Base-by-base conservation (phyloP, 2,888 invertebrate genomes). In the Punctoribates punctum region DNA sequence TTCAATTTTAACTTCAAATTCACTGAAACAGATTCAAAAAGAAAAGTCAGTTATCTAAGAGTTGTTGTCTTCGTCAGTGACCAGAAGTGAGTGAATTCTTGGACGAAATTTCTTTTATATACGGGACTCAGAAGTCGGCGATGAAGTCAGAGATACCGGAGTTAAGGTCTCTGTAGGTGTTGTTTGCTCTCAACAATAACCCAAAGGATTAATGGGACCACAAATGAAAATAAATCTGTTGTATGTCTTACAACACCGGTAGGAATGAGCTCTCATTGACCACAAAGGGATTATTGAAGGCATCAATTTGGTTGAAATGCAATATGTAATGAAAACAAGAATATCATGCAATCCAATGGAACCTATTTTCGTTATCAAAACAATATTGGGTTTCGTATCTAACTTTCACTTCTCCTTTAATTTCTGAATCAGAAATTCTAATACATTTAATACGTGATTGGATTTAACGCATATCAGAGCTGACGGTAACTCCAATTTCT, bases 141-240 rank as follows among this genome's bases (percentile, higher is more conserved):
- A 38, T 67, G 27, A 20, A 67, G 60, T 67, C 20, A 67, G 17
- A 67, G 38, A 23, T 20, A 67, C n/a, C 2, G 65, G 27, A 15
- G 65, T 34, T 67, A 67, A 42, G 20, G 38, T 15, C 67, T 42
- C 38, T 17, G 67, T 67, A 67, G 72, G 48, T 72, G 72, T 72
- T 72, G 38, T 72, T 65, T 72, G 27, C 72, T 48, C 48, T 72
- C 72, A 72, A 67, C 48, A 72, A 72, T 72, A 34, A 72, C 42
- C 72, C 34, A 46, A 72, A 42, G 72, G 72, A 72, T 72, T 72
- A 72, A 72, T 72, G 72, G 27, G 20, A 27, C 15, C 20, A 72
- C 42, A 72, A 72, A 72, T 72, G 72, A 72, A 72, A 42, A 72
- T 72, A 72, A 46, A 72, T 72, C 23, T 72, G 38, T 67, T 38